These are phyloP conservation scores for Temnothorax curvispinosus DNA, from an alignment of 1,140 invertebrate genomes.

Conservation along the genomic window DNA sequence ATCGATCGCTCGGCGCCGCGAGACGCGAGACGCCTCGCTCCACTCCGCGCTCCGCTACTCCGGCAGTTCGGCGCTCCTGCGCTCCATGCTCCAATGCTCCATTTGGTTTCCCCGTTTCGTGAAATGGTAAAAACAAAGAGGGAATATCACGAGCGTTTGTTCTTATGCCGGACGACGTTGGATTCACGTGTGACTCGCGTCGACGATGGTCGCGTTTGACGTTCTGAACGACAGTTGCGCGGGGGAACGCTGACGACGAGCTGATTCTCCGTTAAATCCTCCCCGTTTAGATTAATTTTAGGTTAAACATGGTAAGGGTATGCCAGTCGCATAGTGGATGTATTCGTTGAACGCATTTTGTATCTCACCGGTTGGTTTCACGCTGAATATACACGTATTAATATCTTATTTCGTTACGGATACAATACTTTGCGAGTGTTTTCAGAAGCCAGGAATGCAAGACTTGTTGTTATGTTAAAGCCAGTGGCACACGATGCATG, in stretches of 20 bases:
- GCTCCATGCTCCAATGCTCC: too few relatives aligned
- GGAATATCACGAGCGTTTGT: background rate
- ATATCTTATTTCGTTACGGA: background rate
- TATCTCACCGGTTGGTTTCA: background rate
- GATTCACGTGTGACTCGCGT: background rate
- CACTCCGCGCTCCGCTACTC: too few relatives aligned
- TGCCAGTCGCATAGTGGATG: background rate
- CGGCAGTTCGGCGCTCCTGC: too few relatives aligned
- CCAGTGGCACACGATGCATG: too few relatives aligned
- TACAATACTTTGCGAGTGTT: background rate
- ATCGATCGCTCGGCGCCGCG: background rate
- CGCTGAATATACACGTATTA: background rate
- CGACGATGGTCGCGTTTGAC: background rate
- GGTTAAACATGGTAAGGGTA: slow-evolving; percentile 56
- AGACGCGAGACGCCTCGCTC: background rate
- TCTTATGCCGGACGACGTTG: background rate
- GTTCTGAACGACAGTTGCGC: background rate
- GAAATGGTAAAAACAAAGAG: background rate
- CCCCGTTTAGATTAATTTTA: slow-evolving; percentile 33
- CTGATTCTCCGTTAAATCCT: slow-evolving; percentile 24
- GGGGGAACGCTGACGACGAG: background rate
- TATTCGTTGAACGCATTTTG: slow-evolving; percentile 32
- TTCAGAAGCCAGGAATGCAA: background rate
- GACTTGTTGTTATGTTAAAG: background rate
- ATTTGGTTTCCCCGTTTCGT: background rate